Base-by-base conservation (phyloP, 2,888 invertebrate genomes). In the Rhagium mordax region DNA sequence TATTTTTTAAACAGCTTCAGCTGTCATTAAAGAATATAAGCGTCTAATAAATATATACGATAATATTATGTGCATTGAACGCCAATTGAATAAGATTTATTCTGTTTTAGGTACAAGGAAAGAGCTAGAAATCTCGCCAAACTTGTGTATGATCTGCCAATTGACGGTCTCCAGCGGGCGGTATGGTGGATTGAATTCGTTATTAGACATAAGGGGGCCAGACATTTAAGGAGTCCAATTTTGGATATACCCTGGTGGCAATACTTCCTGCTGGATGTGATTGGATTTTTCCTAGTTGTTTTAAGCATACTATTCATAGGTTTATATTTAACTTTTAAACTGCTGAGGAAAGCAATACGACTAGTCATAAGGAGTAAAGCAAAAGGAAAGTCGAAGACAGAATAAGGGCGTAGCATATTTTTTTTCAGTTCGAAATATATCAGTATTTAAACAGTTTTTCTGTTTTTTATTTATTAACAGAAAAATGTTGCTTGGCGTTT, bases 131-230 rank as follows among this genome's bases (percentile, higher is more conserved):
- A 80, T 59, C 57, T 80, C 3, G 72, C 76, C 20, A 69, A 71
- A 51, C 71, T 80, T 8, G 70, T 76, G 65, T 77, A 67, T 20
- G 82, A 82, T 64, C 78, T 76, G 59, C 81, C 80, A 29, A 72
- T 76, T 59, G 79, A 74, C 62, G 80, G 77, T 13, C 48, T 82
- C 7, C 76, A 81, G 49, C 80, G 77, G 70, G 82, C 81, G 10
- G 74, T 82, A 13, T 83, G 81, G 81, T 83, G 82, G 82, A 90
- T 90, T 2, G 90, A 91, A 72, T 90, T 90, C 77, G 88, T 90
- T 6, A 76, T 91, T 13, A 86, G 81, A 57, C 79, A 81, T 70
- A 80, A 86, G 15, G 89, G 89, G 0, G 89, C 89, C 0, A 83
- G 84, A 2, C 87, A 88, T 77, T 84, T 90, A 8, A 86, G 88